Percentiles rank a stretch among this genome's conserved stretches.
phyloP scores from a whole-genome alignment of 2,113 vertebrate genomes.

The Holacanthus passer region DNA sequence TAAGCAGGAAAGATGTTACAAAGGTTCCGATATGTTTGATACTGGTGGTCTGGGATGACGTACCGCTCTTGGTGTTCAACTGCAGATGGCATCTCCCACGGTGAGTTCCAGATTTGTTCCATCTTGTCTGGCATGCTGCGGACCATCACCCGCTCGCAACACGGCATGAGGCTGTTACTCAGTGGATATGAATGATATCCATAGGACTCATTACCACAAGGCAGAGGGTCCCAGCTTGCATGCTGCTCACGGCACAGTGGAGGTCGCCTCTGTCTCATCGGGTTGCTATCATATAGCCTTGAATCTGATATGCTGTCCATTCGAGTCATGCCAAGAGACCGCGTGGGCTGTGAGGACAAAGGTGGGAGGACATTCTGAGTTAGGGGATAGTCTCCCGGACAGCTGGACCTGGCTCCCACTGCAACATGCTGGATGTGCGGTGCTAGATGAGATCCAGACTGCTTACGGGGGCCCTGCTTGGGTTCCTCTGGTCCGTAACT shows the following conservation, averaged over 20 bases:
- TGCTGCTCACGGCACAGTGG: constrained; percentile 98
- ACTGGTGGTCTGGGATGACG: constrained; percentile 95
- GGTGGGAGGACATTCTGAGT: constrained; percentile 89
- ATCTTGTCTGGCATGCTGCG: constrained; percentile 99
- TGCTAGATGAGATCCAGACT: constrained; percentile 89
- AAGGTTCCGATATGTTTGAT: constrained; percentile 98
- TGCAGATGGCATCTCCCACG: constrained; percentile 89
- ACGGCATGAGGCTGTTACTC: constrained; percentile 94
- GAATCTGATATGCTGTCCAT: constrained; percentile 99
- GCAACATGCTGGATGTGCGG: constrained; percentile 90
- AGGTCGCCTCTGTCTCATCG: constrained; percentile 92
- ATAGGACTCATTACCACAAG: constrained; percentile 90
- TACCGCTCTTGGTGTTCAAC: constrained; percentile 90
- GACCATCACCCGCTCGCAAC: constrained; percentile 97
- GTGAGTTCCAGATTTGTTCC: constrained; percentile 98
- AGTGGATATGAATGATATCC: constrained; percentile 92
- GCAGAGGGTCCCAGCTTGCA: constrained; percentile 97
- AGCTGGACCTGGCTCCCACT: constrained; percentile 91
- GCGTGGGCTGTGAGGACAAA: constrained; percentile 88
- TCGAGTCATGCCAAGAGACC: constrained; percentile 97
- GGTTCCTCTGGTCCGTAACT: constrained; percentile 95
- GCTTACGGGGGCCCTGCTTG: constrained; percentile 91
- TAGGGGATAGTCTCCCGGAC: constrained; percentile 93
- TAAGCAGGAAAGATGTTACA: constrained; percentile 98
- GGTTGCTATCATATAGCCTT: constrained; percentile 95